Evolutionary conservation across 2,113 vertebrate genomes (phyloP).

Genomic region (Microtus pennsylvanicus): DNA sequence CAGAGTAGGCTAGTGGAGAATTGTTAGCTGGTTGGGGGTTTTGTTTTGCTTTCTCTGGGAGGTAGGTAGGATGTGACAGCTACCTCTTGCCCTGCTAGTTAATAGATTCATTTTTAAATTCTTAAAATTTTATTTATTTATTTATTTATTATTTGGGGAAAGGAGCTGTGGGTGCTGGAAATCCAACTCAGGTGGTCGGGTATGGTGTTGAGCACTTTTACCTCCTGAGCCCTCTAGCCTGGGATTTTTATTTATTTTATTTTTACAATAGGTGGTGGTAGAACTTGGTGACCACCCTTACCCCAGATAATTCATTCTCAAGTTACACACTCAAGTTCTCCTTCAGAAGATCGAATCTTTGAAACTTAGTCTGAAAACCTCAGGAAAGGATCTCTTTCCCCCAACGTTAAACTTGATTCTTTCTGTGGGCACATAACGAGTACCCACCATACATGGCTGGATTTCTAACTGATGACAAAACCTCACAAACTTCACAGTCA

Average conservation of each 20-base stretch:
- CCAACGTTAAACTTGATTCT: not conserved
- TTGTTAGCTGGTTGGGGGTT: conserved; percentile 20
- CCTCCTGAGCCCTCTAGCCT: not conserved
- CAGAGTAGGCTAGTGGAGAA: conserved; percentile 49
- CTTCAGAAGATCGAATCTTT: conserved; percentile 38
- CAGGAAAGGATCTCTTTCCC: not conserved
- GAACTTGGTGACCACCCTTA: not conserved
- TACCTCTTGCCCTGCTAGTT: not conserved
- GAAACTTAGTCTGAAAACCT: conserved; percentile 32
- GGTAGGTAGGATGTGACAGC: not conserved
- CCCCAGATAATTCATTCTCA: not conserved
- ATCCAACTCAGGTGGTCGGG: not conserved
- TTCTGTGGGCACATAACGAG: not conserved
- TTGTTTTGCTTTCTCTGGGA: not conserved
- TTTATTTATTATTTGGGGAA: not conserved
- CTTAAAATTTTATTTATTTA: not conserved
- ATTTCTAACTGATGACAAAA: not conserved
- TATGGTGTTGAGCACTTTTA: not conserved
- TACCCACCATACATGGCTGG: not conserved
- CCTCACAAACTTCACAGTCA: conserved; percentile 22
- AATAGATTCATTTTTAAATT: conserved; percentile 21
- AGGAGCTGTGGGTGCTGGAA: not conserved
- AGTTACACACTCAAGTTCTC: conserved; percentile 31
- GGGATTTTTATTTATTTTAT: not conserved
- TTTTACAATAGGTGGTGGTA: not conserved